These are phyloP conservation scores for Phytoseiulus persimilis DNA, from an alignment of 2,888 invertebrate genomes.

Conservation along the genomic window DNA sequence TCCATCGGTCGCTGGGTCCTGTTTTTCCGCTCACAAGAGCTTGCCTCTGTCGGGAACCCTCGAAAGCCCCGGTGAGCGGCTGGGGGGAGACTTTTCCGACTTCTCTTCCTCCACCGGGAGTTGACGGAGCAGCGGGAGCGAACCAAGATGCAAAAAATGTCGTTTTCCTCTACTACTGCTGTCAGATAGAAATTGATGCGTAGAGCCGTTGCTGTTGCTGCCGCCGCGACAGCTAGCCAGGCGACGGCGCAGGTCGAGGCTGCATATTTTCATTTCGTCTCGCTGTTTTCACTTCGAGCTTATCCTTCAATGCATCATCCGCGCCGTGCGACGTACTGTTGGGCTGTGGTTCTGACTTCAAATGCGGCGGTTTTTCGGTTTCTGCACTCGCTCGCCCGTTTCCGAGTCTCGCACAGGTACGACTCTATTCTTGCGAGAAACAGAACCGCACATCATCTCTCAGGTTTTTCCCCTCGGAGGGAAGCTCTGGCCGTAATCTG, in stretches of 20 bases:
- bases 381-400: not conserved
- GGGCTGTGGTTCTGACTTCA: not conserved
- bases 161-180: conserved; percentile 5
- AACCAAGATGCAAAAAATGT: not conserved
- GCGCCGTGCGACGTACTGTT: not conserved
- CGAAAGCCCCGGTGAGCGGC: not conserved
- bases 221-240: not conserved
- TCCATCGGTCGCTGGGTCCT: not conserved
- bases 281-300: conserved; percentile 5
- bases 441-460: not conserved
- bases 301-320: conserved; percentile 5
- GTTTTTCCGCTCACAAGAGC: not conserved
- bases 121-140: not conserved
- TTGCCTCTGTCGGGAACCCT: not conserved
- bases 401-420: not conserved
- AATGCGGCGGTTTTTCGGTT: not conserved
- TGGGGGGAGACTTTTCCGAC: not conserved
- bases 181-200: conserved; percentile 5
- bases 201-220: conserved; percentile 5
- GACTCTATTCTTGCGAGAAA: not conserved
- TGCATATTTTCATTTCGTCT: conserved; percentile 5
- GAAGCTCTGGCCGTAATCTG: not conserved
- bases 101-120: not conserved
- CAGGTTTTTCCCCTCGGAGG: not conserved
- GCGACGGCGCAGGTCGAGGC: not conserved